Evolutionary conservation across 2,888 invertebrate species (phyloP).

Genomic region (Lapara coniferarum): DNA sequence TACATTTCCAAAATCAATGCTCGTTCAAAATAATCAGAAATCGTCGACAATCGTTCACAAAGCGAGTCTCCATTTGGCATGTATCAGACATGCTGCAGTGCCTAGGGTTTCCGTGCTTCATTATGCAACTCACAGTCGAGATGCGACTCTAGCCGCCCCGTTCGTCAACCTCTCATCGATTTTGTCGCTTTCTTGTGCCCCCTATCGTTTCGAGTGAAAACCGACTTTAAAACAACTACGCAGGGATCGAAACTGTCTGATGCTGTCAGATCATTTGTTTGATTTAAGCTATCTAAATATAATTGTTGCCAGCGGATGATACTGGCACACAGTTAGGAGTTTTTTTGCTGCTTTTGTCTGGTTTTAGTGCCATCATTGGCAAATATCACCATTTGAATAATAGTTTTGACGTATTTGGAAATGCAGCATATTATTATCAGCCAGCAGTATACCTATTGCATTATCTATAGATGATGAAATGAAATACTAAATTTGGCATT

Average conservation of each 20-base stretch:
- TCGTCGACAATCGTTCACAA: slow-evolving; percentile 1
- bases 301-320: neutral
- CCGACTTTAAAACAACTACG: neutral
- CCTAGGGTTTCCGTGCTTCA: slow-evolving; percentile 12
- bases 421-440: too few species aligned
- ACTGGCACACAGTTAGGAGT: neutral
- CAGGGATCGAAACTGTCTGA: neutral
- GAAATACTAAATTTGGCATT: too few species aligned
- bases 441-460: too few species aligned
- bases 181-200: slow-evolving; percentile 31
- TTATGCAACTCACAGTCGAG: slow-evolving; percentile 26
- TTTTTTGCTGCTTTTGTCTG: neutral
- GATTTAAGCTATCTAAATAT: slow-evolving; percentile 11
- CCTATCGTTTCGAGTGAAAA: neutral
- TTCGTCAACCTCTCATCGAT: slow-evolving; percentile 55
- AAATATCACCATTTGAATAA: neutral
- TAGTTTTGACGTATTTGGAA: too few species aligned
- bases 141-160: slow-evolving; percentile 32
- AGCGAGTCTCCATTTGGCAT: neutral
- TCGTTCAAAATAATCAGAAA: neutral
- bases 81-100: neutral
- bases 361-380: neutral
- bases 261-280: neutral
- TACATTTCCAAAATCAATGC: neutral
- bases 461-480: too few species aligned